Base-by-base conservation (phyloP, 2,888 invertebrate genomes). In the Drosophila mimetica region DNA sequence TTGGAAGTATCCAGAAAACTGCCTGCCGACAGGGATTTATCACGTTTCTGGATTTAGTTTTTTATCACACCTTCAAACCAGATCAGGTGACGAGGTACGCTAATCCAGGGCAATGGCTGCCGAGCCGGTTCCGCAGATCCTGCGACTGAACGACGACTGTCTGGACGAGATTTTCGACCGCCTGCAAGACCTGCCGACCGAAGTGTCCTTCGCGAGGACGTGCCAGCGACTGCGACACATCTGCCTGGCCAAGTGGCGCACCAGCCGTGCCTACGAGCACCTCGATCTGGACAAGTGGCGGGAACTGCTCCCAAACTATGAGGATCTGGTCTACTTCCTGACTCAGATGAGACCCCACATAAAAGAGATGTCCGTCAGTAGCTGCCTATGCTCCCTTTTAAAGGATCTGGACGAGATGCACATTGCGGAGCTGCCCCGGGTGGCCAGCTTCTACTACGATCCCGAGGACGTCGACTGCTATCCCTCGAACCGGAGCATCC, bases 81-180 rank as follows among this genome's bases (percentile, higher is more conserved):
- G 8, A 18, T 7, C 22, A 16, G 41, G 1, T 5, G 28, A 11
- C 14, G 25, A 25, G 4, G 1, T 34, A 4, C 14, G 6, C 16
- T 25, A 25, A 2, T 13, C 9, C 25, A 14, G 14, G 8, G 41
- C 39, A 52, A 82, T 82, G 82, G 67, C 74, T 48, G 70, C 70
- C 18, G 57, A 65, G 60, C 64, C 66, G 50, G 28, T 41, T 52
- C 4, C 41, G 20, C 41, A 65, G 11, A 77, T 88, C 41, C 72
- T 81, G 13, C 73, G 67, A 37, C 41, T 90, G 13, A 85, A 90
- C 37, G 83, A 87, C 58, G 90, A 90, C 74, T 90, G 90, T 20
- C 74, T 90, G 14, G 79, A 80, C 13, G 80, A 79, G 41, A 83
- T 90, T 51, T 89, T 90, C 36, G 72, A 75, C 16, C 70, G 82